A percentile compares a stretch with the other conserved stretches of the same genome.
phyloP scores from a whole-genome alignment of 2,113 vertebrate species.

The Garra rufa region DNA sequence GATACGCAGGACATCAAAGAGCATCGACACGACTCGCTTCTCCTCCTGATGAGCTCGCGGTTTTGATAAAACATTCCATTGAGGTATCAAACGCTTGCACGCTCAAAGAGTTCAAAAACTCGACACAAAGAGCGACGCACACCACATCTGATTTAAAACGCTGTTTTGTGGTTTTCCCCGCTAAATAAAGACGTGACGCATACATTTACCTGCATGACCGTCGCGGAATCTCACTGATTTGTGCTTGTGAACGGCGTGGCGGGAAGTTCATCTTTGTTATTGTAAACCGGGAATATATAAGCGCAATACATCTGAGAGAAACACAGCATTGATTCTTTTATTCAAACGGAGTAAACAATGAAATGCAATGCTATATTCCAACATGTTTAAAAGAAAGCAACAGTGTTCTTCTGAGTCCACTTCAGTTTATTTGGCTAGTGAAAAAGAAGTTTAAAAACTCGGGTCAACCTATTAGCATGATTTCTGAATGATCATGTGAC shows the following conservation, averaged over 20 bases:
- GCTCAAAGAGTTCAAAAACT: constrained; percentile 9
- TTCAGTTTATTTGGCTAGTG: neutral
- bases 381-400: no score
- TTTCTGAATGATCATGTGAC: no score
- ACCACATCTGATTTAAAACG: neutral
- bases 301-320: neutral
- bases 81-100: neutral
- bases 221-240: neutral
- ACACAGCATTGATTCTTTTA: neutral
- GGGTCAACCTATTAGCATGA: no score
- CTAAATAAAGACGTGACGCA: constrained; percentile 1
- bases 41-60: neutral
- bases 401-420: neutral
- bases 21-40: neutral
- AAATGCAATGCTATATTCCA: neutral
- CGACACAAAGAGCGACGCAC: neutral
- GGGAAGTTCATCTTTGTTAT: neutral
- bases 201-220: neutral
- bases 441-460: neutral
- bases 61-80: constrained; percentile 44
- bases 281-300: neutral
- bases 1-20: neutral
- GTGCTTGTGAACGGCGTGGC: neutral
- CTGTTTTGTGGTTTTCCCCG: neutral
- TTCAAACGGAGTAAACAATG: neutral